Evolutionary conservation across 2,797 vertebrate genomes (phyloP), one percentile per base, ranked within the genome.

Genomic region (Carcharodon carcharias): DNA sequence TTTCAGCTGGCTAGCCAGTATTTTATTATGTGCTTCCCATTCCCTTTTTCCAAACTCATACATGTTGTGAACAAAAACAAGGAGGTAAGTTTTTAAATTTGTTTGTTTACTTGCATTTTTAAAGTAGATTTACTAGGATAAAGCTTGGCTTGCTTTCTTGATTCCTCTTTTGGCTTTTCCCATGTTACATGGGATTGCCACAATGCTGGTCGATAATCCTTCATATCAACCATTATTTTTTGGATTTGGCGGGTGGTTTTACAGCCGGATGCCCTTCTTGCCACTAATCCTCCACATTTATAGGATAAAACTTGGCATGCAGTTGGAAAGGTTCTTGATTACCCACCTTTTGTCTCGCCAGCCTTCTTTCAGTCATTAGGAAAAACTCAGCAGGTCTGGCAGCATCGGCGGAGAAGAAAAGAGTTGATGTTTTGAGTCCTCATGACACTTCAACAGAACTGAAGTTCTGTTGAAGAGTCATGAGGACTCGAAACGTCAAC

Each of bases 21-120:
- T 31, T 95, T 14, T 50, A 12, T 63, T 58, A 9, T 61, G 58
- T 89, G 61, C 61, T 92, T 92, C 18, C 56, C 89, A 92, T 73
- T 95, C 69, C 94, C 54, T 54, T n/a, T 61, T 69, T 69, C 56
- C 61, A 45, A 69, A 50, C 40, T 69, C 92, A 12, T 93, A 54
- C 50, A 56, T 35, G 77, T 95, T 31, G 6, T 56, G 45, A 69
- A 71, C 40, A 54, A 73, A 50, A 63, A 9, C 94, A 9, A 95
- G 28, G 69, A 73, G 69, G 45, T 95, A 71, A 56, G 31, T 45
- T 95, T 95, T 95, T 73, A 35, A 73, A 95, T 95, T 73, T 95
- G 23, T 73, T 56, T 92, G 31, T 61, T 58, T n/a, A 92, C 56
- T 35, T 58, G 63, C n/a, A 45, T 45, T 67, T 69, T n/a, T 93